Percentiles rank a stretch among this genome's conserved stretches.
phyloP scores from a whole-genome alignment of 2,797 vertebrate species.

The Cercopithecus hamlyni region DNA sequence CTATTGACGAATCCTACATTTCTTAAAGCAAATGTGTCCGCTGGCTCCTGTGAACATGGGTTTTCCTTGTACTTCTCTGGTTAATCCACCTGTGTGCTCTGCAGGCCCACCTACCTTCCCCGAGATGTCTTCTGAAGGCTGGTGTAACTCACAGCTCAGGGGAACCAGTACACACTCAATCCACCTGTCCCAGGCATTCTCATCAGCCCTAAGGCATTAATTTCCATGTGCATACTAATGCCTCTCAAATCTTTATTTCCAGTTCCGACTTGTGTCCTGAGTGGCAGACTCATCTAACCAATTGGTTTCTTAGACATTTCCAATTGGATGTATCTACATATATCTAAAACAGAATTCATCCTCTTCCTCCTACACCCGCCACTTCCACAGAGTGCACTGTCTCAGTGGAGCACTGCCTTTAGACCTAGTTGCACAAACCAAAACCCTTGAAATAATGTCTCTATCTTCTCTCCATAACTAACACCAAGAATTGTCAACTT shows the following conservation, averaged over 20 bases:
- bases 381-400: background rate
- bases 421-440: background rate
- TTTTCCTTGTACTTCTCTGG: background rate
- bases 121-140: background rate
- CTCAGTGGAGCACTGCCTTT: background rate
- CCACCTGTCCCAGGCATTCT: too few species aligned
- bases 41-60: too few species aligned
- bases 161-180: background rate
- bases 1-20: background rate
- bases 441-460: background rate
- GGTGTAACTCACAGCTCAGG: background rate
- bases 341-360: background rate
- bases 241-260: background rate
- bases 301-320: background rate
- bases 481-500: background rate
- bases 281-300: background rate
- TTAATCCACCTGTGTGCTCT: background rate
- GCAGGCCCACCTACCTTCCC: background rate
- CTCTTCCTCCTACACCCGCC: rapidly evolving
- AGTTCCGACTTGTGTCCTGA: background rate
- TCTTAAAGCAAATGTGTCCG: background rate
- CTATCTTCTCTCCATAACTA: background rate
- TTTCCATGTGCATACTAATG: background rate
- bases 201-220: background rate
- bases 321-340: rapidly evolving